Evolutionary conservation across 2,113 vertebrate genomes (phyloP).

Genomic region (Oncorhynchus gorbuscha): DNA sequence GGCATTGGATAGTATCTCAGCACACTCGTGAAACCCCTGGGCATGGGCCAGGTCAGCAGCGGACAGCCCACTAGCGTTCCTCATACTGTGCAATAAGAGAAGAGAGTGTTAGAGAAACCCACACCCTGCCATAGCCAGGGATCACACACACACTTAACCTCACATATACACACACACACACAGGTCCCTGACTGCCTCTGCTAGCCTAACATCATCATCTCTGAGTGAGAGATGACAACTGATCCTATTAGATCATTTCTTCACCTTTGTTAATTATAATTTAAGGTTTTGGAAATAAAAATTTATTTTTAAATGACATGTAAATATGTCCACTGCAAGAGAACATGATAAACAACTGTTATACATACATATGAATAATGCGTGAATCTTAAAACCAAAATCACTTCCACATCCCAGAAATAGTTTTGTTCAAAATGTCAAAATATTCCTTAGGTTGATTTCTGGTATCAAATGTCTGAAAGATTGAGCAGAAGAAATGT

Average conservation of each 20-base stretch:
- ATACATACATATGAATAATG: not conserved
- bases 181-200: conserved; percentile 40
- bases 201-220: conserved; percentile 60
- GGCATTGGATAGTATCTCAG: conserved; percentile 93
- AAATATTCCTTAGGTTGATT: not conserved
- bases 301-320: not conserved
- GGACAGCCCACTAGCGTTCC: conserved; percentile 99
- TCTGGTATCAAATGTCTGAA: not conserved
- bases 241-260: conserved; percentile 62
- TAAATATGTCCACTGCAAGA: conserved; percentile 48
- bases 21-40: conserved; percentile 95
- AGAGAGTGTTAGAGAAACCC: conserved; percentile 67
- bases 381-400: conserved; percentile 13
- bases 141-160: conserved; percentile 10
- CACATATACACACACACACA: conserved; percentile 5
- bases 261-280: not conserved
- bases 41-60: conserved; percentile 96
- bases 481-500: not conserved
- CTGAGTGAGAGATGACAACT: conserved; percentile 63
- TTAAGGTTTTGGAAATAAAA: not conserved
- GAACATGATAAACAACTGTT: conserved; percentile 50
- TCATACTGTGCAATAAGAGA: conserved; percentile 92
- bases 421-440: not conserved
- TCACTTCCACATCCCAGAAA: not conserved
- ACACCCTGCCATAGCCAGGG: conserved; percentile 29